phyloP scores from a whole-genome alignment of 2,888 invertebrate species.

The Omphaloscelis lunosa region DNA sequence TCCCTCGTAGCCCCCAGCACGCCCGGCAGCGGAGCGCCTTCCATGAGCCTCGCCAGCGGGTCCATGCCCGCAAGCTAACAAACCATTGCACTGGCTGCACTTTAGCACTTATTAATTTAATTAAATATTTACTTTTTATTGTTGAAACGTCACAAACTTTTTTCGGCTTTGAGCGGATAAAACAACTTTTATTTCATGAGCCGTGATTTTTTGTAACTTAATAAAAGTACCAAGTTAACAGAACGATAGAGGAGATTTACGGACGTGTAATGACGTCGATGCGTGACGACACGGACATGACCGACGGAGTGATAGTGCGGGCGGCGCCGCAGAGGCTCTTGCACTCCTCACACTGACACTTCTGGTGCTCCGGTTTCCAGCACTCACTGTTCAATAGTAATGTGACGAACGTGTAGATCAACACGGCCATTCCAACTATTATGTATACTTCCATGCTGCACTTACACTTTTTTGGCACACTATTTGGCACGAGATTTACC shows the following conservation, averaged over 20 bases:
- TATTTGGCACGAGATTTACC: conserved; percentile 68
- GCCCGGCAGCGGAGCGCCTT: conserved; percentile 92
- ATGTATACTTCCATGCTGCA: conserved; percentile 86
- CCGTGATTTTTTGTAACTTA: conserved; percentile 22
- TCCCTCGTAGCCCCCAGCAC: conserved; percentile 89
- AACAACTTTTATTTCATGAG: conserved; percentile 16
- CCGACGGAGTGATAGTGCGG: conserved; percentile 70
- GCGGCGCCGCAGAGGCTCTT: conserved; percentile 74
- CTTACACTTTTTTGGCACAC: conserved; percentile 68
- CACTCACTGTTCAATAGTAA: conserved; percentile 81
- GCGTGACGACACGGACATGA: conserved; percentile 81
- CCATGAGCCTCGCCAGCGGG: conserved; percentile 95
- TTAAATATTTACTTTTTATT: conserved; percentile 36
- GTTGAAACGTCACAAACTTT: conserved; percentile 11
- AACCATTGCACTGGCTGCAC: conserved; percentile 58
- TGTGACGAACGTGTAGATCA: conserved; percentile 82
- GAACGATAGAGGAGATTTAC: conserved; percentile 53
- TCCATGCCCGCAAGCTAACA: conserved; percentile 91
- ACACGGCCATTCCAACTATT: conserved; percentile 84
- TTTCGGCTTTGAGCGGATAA: conserved; percentile 3
- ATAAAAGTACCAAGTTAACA: conserved; percentile 44
- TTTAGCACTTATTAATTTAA: conserved; percentile 28
- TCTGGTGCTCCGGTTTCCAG: conserved; percentile 79
- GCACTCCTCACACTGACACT: conserved; percentile 87
- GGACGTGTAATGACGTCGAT: conserved; percentile 76